These are phyloP conservation scores for Busseola fusca DNA, from an alignment of 2,888 invertebrate species.

Conservation along the genomic window DNA sequence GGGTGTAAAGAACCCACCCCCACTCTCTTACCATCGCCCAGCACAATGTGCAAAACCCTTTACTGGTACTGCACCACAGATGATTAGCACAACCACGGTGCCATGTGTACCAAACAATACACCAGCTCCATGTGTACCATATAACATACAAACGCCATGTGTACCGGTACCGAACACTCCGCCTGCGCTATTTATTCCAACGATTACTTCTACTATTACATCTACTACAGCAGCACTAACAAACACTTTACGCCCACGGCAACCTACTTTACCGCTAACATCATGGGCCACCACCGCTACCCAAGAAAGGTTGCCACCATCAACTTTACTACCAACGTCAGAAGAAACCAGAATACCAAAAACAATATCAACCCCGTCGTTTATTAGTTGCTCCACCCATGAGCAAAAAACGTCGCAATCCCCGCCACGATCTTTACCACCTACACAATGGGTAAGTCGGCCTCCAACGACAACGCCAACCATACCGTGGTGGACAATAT, in stretches of 20 bases:
- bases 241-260: neutral
- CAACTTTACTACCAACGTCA: neutral
- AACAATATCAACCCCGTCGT: too few species aligned
- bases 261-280: neutral
- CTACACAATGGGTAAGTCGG: neutral
- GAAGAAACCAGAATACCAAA: neutral
- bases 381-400: too few species aligned
- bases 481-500: neutral
- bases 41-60: neutral
- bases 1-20: conserved; percentile 35
- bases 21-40: neutral
- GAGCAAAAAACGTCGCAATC: too few species aligned
- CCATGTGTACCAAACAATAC: too few species aligned
- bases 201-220: neutral
- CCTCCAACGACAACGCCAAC: neutral
- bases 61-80: neutral
- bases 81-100: neutral
- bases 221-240: neutral
- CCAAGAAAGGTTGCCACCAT: neutral
- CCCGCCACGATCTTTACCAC: neutral
- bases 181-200: neutral
- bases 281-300: neutral
- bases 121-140: neutral
- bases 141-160: too few species aligned
- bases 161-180: neutral